phyloP scores from a whole-genome alignment of 1,140 invertebrate genomes.

The Orius laevigatus region DNA sequence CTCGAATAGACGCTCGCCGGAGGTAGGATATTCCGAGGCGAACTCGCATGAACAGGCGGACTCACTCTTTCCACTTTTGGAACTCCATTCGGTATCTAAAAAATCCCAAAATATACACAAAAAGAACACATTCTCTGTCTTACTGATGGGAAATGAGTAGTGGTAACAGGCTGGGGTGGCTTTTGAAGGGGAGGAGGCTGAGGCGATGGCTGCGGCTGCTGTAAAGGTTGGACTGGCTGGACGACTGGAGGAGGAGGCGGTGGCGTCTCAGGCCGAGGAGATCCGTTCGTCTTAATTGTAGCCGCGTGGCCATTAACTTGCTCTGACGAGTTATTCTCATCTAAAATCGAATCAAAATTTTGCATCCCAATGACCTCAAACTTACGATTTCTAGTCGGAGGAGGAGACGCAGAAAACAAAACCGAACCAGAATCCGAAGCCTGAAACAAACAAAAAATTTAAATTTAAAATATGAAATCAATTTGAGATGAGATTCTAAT shows the following conservation, averaged over 20 bases:
- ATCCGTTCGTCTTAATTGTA: slow-evolving; percentile 6
- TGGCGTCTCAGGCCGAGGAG: slow-evolving; percentile 1
- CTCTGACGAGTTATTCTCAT: no score
- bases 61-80: slow-evolving; percentile 10
- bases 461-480: no score
- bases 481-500: no score
- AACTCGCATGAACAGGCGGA: neutral
- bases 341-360: neutral
- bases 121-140: neutral
- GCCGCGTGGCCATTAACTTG: slow-evolving; percentile 6
- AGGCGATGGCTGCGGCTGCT: slow-evolving; percentile 1
- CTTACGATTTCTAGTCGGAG: slow-evolving; percentile 40
- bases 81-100: slow-evolving; percentile 10
- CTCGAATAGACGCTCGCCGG: neutral
- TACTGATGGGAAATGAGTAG: slow-evolving; percentile 4
- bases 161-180: slow-evolving; percentile 3
- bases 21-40: neutral
- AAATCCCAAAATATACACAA: neutral
- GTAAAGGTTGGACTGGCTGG: neutral
- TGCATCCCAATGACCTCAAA: slow-evolving; percentile 12
- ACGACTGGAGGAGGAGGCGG: slow-evolving; percentile 1
- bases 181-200: slow-evolving; percentile 1
- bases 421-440: slow-evolving; percentile 56
- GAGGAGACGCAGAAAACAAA: slow-evolving; percentile 50
- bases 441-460: slow-evolving; percentile 33